Evolutionary conservation across 1,140 invertebrate species (phyloP).

Genomic region (Eupristina koningsbergeri): DNA sequence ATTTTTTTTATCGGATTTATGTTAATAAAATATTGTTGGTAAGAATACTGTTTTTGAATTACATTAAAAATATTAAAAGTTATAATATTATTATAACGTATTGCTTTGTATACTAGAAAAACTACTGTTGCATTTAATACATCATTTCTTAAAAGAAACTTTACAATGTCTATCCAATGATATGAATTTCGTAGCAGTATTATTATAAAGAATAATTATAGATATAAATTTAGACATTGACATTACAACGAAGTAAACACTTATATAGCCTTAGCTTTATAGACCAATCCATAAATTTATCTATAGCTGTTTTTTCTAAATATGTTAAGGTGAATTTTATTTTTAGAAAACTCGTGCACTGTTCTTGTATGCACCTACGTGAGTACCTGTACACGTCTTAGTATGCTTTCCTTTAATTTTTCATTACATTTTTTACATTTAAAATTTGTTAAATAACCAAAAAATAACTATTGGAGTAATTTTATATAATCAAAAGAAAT

Average conservation of each 20-base stretch:
- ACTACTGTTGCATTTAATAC: too few species aligned
- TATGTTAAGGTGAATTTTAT: conserved; percentile 39
- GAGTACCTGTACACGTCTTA: background rate
- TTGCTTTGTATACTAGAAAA: too few species aligned
- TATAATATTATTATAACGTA: too few species aligned
- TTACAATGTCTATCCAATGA: too few species aligned
- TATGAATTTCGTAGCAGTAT: background rate
- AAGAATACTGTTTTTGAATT: too few species aligned
- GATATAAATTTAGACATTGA: background rate
- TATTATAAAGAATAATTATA: background rate
- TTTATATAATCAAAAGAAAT: too few species aligned
- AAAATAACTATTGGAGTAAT: too few species aligned
- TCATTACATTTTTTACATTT: background rate
- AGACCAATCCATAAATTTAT: conserved; percentile 34
- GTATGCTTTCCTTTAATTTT: background rate
- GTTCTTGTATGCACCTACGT: background rate
- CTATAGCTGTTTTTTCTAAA: conserved; percentile 28
- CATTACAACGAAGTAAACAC: background rate
- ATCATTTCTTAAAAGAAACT: too few species aligned
- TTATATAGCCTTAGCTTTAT: conserved; percentile 17
- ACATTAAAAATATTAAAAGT: too few species aligned
- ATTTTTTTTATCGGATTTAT: too few species aligned
- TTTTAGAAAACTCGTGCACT: conserved; percentile 3
- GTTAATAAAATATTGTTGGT: too few species aligned
- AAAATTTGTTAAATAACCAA: too few species aligned